phyloP scores from a whole-genome alignment of 2,797 vertebrate species.

The Chelonia mydas region DNA sequence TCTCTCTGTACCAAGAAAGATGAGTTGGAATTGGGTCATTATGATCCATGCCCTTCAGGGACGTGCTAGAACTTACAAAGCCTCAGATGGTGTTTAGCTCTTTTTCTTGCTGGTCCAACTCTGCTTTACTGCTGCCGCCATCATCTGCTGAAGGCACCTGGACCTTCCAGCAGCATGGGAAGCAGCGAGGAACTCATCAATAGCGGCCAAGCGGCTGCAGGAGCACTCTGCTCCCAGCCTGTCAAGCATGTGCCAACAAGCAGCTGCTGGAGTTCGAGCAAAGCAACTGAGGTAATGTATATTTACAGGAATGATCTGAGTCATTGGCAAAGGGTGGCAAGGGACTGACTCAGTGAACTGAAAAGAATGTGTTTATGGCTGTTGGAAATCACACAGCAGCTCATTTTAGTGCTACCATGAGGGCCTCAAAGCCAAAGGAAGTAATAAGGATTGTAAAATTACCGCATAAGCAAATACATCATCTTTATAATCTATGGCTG shows the following conservation, averaged over 20 bases:
- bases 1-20: constrained; percentile 14
- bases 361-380: not conserved
- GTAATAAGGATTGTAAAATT: not conserved
- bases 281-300: not conserved
- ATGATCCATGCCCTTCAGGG: not conserved
- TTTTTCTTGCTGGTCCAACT: not conserved
- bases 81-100: not conserved
- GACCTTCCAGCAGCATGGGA: not conserved
- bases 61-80: not conserved
- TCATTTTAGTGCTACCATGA: not conserved
- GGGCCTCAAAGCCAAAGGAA: not conserved
- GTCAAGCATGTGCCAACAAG: not conserved
- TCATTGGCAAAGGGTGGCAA: not conserved
- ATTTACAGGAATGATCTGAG: not conserved
- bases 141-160: accelerated
- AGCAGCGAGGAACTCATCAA: not conserved
- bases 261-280: not conserved
- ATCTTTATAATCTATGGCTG: not conserved
- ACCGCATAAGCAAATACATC: not conserved
- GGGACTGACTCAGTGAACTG: not conserved
- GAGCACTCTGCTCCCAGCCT: not conserved
- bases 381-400: not conserved
- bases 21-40: not conserved
- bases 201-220: not conserved
- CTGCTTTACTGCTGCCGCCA: accelerated